These are phyloP conservation scores for Cyprinodon tularosa DNA, from an alignment of 2,113 vertebrate genomes.

Conservation along the genomic window DNA sequence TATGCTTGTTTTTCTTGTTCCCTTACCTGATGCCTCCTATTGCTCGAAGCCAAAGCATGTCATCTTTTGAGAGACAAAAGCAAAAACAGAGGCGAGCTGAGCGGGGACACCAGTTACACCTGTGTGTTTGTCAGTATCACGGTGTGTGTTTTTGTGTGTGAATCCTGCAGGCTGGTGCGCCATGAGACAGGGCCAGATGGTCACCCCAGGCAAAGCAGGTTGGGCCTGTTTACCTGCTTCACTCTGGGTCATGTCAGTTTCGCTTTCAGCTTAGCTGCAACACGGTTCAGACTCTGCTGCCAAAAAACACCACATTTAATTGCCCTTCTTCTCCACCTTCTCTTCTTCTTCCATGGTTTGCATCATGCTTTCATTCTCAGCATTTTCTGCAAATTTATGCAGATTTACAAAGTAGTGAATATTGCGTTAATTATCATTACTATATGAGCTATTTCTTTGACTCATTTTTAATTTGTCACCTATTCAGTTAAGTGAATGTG, in stretches of 20 bases:
- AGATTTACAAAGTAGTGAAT: too few relatives aligned
- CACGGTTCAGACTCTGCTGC: slow-evolving; percentile 66
- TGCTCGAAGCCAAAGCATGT: slow-evolving; percentile 80
- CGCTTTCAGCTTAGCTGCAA: slow-evolving; percentile 75
- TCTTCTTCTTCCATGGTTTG: neutral
- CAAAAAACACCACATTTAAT: slow-evolving; percentile 57
- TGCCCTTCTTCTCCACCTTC: slow-evolving; percentile 9
- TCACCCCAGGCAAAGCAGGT: slow-evolving; percentile 80
- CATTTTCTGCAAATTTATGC: too few relatives aligned
- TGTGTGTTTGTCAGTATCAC: slow-evolving; percentile 21
- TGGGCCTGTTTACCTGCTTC: slow-evolving; percentile 81
- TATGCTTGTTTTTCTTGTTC: slow-evolving; percentile 58
- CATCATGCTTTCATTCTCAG: neutral
- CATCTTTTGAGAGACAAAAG: slow-evolving; percentile 75
- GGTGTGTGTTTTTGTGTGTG: slow-evolving; percentile 34
- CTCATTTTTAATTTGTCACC: too few relatives aligned
- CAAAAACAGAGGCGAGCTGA: slow-evolving; percentile 73
- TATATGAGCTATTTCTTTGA: too few relatives aligned
- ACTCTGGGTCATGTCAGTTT: slow-evolving; percentile 80
- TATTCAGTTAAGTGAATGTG: too few relatives aligned
- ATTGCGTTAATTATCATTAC: too few relatives aligned
- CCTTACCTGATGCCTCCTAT: slow-evolving; percentile 72
- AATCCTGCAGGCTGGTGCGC: slow-evolving; percentile 67
- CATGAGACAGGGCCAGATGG: slow-evolving; percentile 80
- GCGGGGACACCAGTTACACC: slow-evolving; percentile 73